Evolutionary conservation across 2,113 vertebrate species (phyloP).

Genomic region (Phrynocephalus versicolor): DNA sequence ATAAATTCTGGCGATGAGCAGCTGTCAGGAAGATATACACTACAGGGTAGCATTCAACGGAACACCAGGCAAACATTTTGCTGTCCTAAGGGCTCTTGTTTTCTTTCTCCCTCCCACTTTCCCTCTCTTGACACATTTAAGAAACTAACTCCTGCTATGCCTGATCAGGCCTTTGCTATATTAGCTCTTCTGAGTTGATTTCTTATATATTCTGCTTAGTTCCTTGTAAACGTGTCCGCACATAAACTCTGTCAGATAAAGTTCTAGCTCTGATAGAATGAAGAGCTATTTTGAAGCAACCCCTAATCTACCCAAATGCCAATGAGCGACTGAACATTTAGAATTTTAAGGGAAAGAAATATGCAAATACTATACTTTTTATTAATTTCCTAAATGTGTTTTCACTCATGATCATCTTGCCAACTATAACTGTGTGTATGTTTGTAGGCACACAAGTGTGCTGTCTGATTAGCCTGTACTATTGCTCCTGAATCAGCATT

Average conservation of each 20-base stretch:
- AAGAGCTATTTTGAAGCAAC: background rate
- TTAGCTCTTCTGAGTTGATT: background rate
- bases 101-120: background rate
- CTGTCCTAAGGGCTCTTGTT: constrained; percentile 9
- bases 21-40: constrained; percentile 62
- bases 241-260: background rate
- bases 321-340: background rate
- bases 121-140: background rate
- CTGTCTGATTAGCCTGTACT: background rate
- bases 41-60: constrained; percentile 44
- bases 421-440: background rate
- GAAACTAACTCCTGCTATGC: background rate
- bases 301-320: constrained; percentile 6
- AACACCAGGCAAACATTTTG: constrained; percentile 20
- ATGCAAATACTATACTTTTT: background rate
- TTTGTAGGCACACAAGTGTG: no score
- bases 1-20: constrained; percentile 63
- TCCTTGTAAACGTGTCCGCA: background rate
- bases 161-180: background rate
- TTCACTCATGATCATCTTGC: background rate
- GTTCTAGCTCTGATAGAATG: background rate
- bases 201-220: background rate
- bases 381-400: background rate
- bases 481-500: background rate
- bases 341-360: constrained; percentile 3